A percentile compares a stretch with the other conserved stretches of the same genome.
phyloP scores from a whole-genome alignment of 2,888 invertebrate species.

The Tenthredo scrophulariae region DNA sequence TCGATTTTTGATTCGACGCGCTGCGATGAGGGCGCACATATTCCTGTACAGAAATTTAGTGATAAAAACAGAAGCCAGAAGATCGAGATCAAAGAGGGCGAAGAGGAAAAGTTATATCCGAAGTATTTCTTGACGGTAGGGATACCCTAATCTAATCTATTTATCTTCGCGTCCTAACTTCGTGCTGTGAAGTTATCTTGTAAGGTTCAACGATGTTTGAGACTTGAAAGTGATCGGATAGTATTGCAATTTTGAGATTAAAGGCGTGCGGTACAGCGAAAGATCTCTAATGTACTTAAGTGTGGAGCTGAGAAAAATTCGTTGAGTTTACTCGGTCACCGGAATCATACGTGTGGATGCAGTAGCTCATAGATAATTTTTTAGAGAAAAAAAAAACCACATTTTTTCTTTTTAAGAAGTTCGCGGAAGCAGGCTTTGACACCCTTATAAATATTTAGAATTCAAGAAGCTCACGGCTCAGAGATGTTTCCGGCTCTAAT shows the following conservation, averaged over 20 bases:
- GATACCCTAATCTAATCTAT: constrained; percentile 1
- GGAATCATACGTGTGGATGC: not conserved
- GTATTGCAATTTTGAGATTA: constrained; percentile 21
- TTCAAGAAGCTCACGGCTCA: not conserved
- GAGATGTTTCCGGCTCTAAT: not conserved
- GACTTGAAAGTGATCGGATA: constrained; percentile 11
- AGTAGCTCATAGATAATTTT: not conserved
- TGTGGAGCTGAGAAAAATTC: not conserved
- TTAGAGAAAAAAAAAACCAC: constrained; percentile 9
- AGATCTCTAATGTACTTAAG: not conserved
- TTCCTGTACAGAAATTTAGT: not conserved
- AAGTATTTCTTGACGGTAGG: not conserved
- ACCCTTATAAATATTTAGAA: constrained; percentile 31
- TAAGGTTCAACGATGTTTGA: constrained; percentile 31
- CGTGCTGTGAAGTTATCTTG: constrained; percentile 1
- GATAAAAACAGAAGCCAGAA: constrained; percentile 14
- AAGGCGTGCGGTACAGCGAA: not conserved
- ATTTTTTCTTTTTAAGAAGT: not conserved
- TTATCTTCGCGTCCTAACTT: constrained; percentile 14
- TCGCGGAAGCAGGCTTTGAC: not conserved
- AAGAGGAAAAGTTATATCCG: not conserved
- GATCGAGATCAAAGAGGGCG: constrained; percentile 18
- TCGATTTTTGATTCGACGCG: not conserved
- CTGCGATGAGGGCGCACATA: not conserved
- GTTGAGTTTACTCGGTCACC: not conserved